phyloP scores from a whole-genome alignment of 2,797 vertebrate species.

The Cuculus canorus region DNA sequence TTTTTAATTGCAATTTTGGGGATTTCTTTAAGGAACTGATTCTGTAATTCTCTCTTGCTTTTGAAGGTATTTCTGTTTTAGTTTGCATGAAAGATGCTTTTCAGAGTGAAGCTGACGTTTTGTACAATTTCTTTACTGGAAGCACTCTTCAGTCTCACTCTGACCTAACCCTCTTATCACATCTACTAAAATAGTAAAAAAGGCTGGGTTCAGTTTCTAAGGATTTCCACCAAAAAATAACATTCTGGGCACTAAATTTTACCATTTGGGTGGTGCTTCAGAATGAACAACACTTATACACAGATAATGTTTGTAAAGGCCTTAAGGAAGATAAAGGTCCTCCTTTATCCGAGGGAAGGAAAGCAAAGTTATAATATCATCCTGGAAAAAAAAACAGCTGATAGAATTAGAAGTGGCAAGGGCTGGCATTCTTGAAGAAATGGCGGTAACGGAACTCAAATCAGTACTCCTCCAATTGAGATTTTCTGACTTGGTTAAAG shows the following conservation, averaged over 20 bases:
- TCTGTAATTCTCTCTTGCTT: neutral
- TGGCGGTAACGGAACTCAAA: neutral
- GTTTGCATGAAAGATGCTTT: neutral
- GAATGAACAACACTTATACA: neutral
- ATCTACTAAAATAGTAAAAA: neutral
- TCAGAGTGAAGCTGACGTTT: neutral
- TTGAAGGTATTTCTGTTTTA: neutral
- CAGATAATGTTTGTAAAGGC: neutral
- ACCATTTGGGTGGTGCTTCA: neutral
- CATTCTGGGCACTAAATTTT: neutral
- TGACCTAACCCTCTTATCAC: neutral
- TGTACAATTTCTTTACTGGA: neutral
- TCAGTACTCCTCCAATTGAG: neutral
- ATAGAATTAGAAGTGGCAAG: neutral
- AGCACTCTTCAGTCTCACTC: neutral
- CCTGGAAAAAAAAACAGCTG: neutral
- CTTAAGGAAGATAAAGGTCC: neutral
- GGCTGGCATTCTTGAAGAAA: neutral
- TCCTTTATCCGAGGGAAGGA: neutral
- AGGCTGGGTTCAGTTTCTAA: neutral
- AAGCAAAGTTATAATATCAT: neutral
- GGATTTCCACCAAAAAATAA: neutral
- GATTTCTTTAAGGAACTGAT: neutral
- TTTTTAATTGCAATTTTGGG: neutral
- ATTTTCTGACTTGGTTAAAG: neutral